Conservation (phyloP, 2,113 vertebrate genomes). For the Natator depressus region DNA sequence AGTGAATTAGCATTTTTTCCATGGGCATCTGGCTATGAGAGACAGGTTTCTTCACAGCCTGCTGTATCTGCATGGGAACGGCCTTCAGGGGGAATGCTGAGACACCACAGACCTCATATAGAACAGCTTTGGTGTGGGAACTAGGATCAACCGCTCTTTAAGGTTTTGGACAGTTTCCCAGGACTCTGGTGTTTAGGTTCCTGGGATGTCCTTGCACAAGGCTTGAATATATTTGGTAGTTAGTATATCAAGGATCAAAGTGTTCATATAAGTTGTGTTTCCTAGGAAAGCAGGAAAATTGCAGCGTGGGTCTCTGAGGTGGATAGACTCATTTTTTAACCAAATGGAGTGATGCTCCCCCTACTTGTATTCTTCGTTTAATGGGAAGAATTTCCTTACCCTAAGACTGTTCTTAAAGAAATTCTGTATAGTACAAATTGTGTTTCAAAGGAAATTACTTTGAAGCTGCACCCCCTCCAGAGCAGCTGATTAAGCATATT, state of each 20-base stretch:
- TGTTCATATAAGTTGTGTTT: neutral
- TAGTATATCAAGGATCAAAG: neutral
- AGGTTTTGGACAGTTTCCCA: conserved; percentile 28
- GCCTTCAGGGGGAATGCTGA: conserved; percentile 25
- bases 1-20: conserved; percentile 16
- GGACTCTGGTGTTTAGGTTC: neutral
- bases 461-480: neutral
- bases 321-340: neutral
- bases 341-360: neutral
- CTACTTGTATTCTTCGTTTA: neutral
- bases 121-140: conserved; percentile 51
- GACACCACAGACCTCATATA: conserved; percentile 24
- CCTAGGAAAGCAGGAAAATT: conserved; percentile 13
- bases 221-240: conserved; percentile 13
- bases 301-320: neutral
- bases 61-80: conserved; percentile 36
- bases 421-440: neutral
- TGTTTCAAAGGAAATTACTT: neutral
- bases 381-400: neutral
- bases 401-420: neutral
- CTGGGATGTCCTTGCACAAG: conserved; percentile 31
- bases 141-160: neutral
- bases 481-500: fast-evolving
- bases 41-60: conserved; percentile 60
- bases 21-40: conserved; percentile 4